Conservation (phyloP, 1,140 invertebrate genomes). For the Temnothorax longispinosus region DNA sequence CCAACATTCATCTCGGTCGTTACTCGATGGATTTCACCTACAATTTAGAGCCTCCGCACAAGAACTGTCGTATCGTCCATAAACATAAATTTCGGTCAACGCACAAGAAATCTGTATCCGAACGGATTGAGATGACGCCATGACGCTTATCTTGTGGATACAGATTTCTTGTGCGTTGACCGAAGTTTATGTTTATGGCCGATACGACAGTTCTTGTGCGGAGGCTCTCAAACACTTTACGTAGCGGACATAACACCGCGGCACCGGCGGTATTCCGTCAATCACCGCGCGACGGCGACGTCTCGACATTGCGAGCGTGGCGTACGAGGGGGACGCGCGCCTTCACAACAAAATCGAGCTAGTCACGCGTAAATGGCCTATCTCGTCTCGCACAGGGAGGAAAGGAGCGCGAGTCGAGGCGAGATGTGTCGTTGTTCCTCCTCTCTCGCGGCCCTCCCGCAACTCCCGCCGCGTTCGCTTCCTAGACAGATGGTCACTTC, state of each 20-base stretch:
- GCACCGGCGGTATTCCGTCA: slow-evolving; percentile 11
- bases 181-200: too few relatives aligned
- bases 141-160: too few relatives aligned
- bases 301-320: background rate
- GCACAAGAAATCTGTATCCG: too few relatives aligned
- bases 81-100: too few relatives aligned
- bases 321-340: background rate
- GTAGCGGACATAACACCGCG: background rate
- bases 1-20: background rate
- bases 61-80: too few relatives aligned
- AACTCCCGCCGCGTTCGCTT: slow-evolving; percentile 62
- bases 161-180: too few relatives aligned
- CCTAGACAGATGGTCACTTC: slow-evolving; percentile 80
- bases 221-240: background rate
- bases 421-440: slow-evolving; percentile 43
- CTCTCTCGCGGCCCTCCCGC: slow-evolving; percentile 1
- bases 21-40: background rate
- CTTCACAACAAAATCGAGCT: slow-evolving; percentile 9
- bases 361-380: slow-evolving; percentile 46
- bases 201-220: too few relatives aligned
- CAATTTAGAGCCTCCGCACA: background rate
- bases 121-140: too few relatives aligned
- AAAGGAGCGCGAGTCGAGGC: background rate
- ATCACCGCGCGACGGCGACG: background rate
- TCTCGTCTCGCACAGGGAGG: slow-evolving; percentile 19